These are phyloP conservation scores for Epizoanthus stellaris DNA, from an alignment of 92 coral and sea anemone genomes.

Conservation along the genomic window DNA sequence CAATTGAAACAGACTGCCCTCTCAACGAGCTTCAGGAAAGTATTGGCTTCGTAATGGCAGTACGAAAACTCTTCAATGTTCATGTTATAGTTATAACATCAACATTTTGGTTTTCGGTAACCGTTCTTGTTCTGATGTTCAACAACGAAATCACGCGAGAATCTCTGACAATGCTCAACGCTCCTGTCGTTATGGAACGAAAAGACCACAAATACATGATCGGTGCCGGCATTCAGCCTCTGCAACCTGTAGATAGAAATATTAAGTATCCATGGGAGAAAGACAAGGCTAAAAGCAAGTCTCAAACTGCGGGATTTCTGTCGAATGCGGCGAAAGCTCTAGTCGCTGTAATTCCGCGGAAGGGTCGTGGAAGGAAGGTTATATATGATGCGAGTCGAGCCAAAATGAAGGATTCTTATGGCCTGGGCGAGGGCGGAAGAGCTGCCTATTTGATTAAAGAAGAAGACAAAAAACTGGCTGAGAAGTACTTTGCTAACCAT, in stretches of 20 bases:
- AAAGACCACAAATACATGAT: constrained; percentile 89
- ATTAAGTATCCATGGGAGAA: constrained; percentile 97
- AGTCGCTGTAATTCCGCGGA: constrained; percentile 77
- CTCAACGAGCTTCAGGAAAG: constrained; percentile 4
- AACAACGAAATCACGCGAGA: constrained; percentile 92
- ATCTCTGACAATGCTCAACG: constrained; percentile 91
- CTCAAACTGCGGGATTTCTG: constrained; percentile 63
- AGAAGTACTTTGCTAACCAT: constrained; percentile 87
- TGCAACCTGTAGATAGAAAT: constrained; percentile 85
- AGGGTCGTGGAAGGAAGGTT: constrained; percentile 70
- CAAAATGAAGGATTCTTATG: constrained; percentile 80
- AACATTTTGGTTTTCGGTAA: constrained; percentile 96
- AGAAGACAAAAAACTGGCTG: constrained; percentile 87
- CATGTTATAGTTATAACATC: constrained; percentile 89
- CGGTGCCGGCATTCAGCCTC: constrained; percentile 90
- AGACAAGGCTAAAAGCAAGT: constrained; percentile 25
- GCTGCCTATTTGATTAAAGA: constrained; percentile 84
- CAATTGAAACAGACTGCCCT: background rate
- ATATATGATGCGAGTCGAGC: constrained; percentile 85
- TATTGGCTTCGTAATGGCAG: constrained; percentile 66
- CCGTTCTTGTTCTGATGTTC: constrained; percentile 90
- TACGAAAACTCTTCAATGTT: constrained; percentile 76
- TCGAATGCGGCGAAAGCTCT: constrained; percentile 74
- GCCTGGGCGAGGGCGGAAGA: constrained; percentile 91
- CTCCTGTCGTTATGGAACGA: constrained; percentile 76